phyloP scores from a whole-genome alignment of 2,888 invertebrate species.

The Allygus modestus region DNA sequence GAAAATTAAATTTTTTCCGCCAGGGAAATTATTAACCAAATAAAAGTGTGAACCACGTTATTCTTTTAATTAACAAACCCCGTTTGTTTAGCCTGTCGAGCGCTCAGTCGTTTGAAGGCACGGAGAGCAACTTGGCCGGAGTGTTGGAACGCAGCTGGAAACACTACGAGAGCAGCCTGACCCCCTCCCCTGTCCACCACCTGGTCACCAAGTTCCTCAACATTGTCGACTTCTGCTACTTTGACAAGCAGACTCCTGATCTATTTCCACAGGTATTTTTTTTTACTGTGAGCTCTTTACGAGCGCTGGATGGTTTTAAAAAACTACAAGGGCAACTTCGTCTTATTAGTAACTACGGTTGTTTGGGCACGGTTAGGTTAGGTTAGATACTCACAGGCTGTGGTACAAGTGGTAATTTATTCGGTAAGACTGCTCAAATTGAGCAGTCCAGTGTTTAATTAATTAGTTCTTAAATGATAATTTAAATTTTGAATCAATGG shows the following conservation, averaged over 20 bases:
- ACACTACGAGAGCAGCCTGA: slow-evolving; percentile 72
- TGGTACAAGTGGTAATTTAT: too few species aligned
- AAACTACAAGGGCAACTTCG: neutral
- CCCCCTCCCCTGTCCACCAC: slow-evolving; percentile 38
- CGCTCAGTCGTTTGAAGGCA: slow-evolving; percentile 90
- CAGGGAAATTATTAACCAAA: too few species aligned
- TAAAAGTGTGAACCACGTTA: too few species aligned
- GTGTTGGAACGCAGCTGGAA: slow-evolving; percentile 80
- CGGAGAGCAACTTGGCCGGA: slow-evolving; percentile 90
- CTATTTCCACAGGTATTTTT: slow-evolving; percentile 31
- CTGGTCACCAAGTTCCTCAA: slow-evolving; percentile 74
- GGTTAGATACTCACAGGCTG: too few species aligned
- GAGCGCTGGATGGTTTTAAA: neutral
- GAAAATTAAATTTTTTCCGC: too few species aligned
- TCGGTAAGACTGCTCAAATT: too few species aligned
- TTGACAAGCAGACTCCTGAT: slow-evolving; percentile 74
- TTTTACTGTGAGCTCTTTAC: too few species aligned
- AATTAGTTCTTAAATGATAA: too few species aligned
- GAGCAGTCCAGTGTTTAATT: too few species aligned
- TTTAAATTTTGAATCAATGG: too few species aligned
- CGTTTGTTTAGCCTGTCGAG: slow-evolving; percentile 79
- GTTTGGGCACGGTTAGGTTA: too few species aligned
- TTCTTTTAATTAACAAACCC: too few species aligned
- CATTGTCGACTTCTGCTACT: slow-evolving; percentile 81
- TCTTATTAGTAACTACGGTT: neutral